Evolutionary conservation across 2,113 vertebrate genomes (phyloP).

Genomic region (Hippopotamus amphibius): DNA sequence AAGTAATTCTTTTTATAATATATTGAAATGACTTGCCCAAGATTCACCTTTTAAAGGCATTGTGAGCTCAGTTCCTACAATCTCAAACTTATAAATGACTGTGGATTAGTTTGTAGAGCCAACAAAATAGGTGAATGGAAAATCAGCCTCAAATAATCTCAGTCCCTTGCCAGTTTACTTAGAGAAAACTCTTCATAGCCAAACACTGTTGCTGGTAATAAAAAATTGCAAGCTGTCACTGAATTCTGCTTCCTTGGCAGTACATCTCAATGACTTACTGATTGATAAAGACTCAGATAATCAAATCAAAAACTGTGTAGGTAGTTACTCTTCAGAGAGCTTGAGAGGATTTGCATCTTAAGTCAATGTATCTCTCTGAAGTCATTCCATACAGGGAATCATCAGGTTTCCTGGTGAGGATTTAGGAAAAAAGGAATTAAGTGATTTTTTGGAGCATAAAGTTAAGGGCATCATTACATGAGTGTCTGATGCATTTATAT

Average conservation of each 20-base stretch:
- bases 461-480: not conserved
- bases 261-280: slow-evolving; percentile 31
- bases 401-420: not conserved
- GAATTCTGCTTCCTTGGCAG: slow-evolving; percentile 65
- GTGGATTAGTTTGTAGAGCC: slow-evolving; percentile 1
- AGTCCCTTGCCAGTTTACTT: slow-evolving; percentile 64
- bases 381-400: not conserved
- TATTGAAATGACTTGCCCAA: not conserved
- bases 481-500: not conserved
- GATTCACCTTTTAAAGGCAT: slow-evolving; percentile 36
- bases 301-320: slow-evolving; percentile 9
- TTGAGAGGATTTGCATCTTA: not conserved
- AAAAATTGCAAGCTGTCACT: slow-evolving; percentile 69
- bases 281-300: slow-evolving; percentile 64
- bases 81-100: slow-evolving; percentile 45
- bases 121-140: slow-evolving; percentile 69
- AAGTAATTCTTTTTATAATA: not conserved
- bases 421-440: not conserved
- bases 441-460: slow-evolving; percentile 27
- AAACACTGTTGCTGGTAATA: slow-evolving; percentile 75
- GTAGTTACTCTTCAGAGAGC: slow-evolving; percentile 26
- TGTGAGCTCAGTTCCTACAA: not conserved
- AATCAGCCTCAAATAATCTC: slow-evolving; percentile 48
- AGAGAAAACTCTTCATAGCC: slow-evolving; percentile 54
- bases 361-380: not conserved